Base-by-base conservation (phyloP, 2,113 vertebrate species). In the Pterocles orientalis region DNA sequence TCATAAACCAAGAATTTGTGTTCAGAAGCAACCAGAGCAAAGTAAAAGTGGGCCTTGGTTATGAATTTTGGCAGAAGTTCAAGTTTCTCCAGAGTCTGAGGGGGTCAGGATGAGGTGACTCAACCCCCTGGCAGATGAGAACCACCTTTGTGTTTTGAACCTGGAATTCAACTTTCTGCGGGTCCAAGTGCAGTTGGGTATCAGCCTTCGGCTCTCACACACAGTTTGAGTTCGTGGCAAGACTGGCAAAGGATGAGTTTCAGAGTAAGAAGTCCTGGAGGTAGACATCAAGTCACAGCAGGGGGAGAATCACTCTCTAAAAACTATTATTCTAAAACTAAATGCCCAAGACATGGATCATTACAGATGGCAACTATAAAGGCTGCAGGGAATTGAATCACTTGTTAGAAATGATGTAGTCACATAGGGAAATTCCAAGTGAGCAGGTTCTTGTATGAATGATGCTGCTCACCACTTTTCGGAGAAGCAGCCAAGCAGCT, bases 161-260 rank as follows among this genome's bases (percentile, higher is more conserved):
- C 34, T 3, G 1, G 21, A 85, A 21, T 39, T 88, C 65, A 50
- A 4, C 15, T 69, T 64, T 71, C 45, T 76, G 28, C 8, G 16
- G 23, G 26, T 36, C 25, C 2, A 4, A 26, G 48, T 60, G 62
- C 0, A 0, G 23, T 85, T 78, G 24, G 24, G 23, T 39, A 12
- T 28, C 18, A 20, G 72, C 26, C 39, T 70, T 70, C 33, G 68
- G 28, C 47, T 71, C 47, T 71, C 25, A 14, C 20, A 16, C 11
- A 23, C 6, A 24, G 50, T 78, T 51, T 9, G 18, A 53, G 26
- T 33, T 82, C 1, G 1, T 1, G 2, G 18, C 41, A 78, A 56
- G 47, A 51, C 64, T 76, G 75, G 48, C 15, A 68, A 86, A 68
- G 39, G 33, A 50, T 26, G 24, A 7, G 69, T 80, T 78, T 77